Base-by-base conservation (phyloP, 2,888 invertebrate species). In the Hemistola chrysoprasaria region DNA sequence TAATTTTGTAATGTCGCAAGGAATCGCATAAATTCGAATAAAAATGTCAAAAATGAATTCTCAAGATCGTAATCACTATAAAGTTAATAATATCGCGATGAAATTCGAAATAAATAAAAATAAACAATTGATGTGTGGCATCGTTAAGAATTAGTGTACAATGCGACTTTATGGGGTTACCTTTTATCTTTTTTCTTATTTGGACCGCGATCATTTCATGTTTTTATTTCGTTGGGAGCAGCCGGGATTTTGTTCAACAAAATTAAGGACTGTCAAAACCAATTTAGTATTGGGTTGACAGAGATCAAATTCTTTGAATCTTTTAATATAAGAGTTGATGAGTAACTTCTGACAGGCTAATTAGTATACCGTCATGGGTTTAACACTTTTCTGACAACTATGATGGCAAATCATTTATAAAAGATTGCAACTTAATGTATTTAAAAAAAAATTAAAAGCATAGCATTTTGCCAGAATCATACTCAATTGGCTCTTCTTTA, bases 41-140 rank as follows among this genome's bases (percentile, higher is more conserved):
- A 88, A 87, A 86, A 84, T 68, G 86, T 86, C 87, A 84, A 82
- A 87, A 86, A 81, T 79, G 79, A 78, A 85, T 82, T 79, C 85
- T 74, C 79, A 64, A 86, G 87, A 87, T 87, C 79, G 76, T 86
- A 84, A 88, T 88, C 87, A 84, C 83, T 76, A 82, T 86, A 79
- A 82, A 82, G 67, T 79, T 81, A 82, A 86, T 83, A 82, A 85
- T 82, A 83, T 81, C 76, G 82, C 85, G 85, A 80, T 81, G 84
- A 85, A 79, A 80, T 78, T 78, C 69, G 69, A 73, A 77, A 84
- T 81, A 81, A 85, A 85, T 78, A 82, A 83, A 82, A 82, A 78
- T 71, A 74, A 78, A 81, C 71, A 71, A 72, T 73, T 71, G 72
- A 70, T 69, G 63, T 65, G 73, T 68, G 68, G 71, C 54, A 64